A percentile compares a stretch with the other conserved stretches of the same genome.
These are phyloP conservation scores for Morelia viridis DNA, from an alignment of 2,797 vertebrate genomes.

Conservation along the genomic window DNA sequence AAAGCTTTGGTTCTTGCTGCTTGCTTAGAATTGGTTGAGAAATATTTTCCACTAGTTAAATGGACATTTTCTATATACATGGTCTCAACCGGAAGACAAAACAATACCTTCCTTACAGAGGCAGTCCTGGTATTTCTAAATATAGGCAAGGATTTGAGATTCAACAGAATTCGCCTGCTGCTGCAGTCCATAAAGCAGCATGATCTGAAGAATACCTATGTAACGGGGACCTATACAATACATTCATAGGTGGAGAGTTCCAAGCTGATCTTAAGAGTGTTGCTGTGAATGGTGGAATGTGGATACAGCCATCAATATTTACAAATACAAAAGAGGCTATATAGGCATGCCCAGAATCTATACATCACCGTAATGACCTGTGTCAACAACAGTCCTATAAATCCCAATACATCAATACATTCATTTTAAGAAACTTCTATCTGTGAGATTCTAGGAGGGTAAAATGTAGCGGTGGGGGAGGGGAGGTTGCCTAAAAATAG, in stretches of 20 bases:
- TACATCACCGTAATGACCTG: background rate
- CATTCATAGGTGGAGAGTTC: background rate
- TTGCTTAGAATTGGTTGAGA: background rate
- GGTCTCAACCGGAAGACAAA: background rate
- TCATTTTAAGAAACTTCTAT: background rate
- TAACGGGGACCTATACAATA: background rate
- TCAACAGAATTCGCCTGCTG: background rate
- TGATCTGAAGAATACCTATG: background rate
- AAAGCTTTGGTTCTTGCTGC: background rate
- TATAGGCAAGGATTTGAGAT: background rate
- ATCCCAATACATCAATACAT: background rate
- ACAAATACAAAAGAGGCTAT: background rate
- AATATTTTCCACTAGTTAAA: background rate
- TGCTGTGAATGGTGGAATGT: background rate
- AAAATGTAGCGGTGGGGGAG: background rate
- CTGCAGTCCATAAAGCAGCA: background rate
- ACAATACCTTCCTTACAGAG: background rate
- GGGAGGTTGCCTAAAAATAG: background rate
- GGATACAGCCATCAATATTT: background rate
- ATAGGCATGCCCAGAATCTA: background rate
- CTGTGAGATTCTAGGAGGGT: background rate
- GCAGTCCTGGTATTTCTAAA: background rate
- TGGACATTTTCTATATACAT: background rate
- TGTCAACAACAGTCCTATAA: background rate
- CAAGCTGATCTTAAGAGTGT: background rate